These are phyloP conservation scores for Heliconius melpomene DNA, from an alignment of 1,140 invertebrate genomes.

Conservation along the genomic window DNA sequence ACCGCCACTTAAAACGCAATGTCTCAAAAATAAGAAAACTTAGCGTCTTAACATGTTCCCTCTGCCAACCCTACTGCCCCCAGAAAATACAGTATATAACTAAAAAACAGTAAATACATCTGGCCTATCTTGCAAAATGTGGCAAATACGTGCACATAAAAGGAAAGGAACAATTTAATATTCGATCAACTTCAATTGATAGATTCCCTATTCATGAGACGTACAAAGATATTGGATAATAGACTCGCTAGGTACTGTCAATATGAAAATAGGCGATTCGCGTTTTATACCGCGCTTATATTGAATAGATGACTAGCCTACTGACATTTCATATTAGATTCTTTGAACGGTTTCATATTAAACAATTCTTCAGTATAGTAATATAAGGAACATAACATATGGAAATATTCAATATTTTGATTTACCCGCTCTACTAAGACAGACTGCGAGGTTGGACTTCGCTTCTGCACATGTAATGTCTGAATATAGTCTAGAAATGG, in stretches of 20 bases:
- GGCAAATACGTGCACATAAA: not conserved
- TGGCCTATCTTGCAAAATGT: not conserved
- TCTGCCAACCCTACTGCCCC: too few relatives aligned
- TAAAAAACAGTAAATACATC: not conserved
- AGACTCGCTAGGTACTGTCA: slow-evolving; percentile 1
- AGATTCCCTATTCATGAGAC: not conserved
- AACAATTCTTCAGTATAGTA: not conserved
- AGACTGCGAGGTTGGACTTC: too few relatives aligned
- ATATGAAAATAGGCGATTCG: slow-evolving; percentile 1
- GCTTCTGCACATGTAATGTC: too few relatives aligned
- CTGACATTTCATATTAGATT: not conserved
- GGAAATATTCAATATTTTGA: too few relatives aligned
- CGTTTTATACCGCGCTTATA: not conserved
- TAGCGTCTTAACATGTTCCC: too few relatives aligned
- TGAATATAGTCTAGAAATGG: too few relatives aligned
- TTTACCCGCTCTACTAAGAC: too few relatives aligned
- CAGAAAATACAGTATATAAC: too few relatives aligned
- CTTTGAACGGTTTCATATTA: slow-evolving; percentile 1
- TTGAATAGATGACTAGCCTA: not conserved
- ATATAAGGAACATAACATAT: not conserved
- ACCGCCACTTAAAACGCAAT: too few relatives aligned
- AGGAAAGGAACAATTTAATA: not conserved
- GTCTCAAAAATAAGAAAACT: too few relatives aligned
- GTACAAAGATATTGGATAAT: slow-evolving; percentile 12
- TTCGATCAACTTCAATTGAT: slow-evolving; percentile 7